Conservation (phyloP, 2,888 invertebrate species). For the Synergus umbraculus region DNA sequence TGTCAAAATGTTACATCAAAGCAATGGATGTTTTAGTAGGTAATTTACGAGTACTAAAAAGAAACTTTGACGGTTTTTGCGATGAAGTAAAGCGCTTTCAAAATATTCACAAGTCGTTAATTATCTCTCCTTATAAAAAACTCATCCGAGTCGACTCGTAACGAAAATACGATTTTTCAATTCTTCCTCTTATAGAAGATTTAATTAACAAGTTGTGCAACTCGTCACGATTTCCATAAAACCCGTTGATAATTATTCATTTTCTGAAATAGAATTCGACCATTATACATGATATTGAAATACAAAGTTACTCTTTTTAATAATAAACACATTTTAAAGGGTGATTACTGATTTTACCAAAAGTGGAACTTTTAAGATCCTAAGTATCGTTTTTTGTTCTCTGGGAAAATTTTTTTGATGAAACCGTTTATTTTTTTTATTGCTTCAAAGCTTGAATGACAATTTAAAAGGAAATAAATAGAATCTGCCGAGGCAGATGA, state of each 20-base stretch:
- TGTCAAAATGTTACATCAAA: not conserved
- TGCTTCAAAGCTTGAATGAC: not conserved
- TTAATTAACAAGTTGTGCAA: not conserved
- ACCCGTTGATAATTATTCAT: not conserved
- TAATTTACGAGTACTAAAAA: not conserved
- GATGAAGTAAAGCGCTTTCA: conserved; percentile 8
- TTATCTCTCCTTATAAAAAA: not conserved
- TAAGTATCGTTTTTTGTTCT: no score
- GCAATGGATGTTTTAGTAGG: not conserved
- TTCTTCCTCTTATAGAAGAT: not conserved
- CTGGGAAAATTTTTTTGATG: not conserved
- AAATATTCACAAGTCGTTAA: not conserved
- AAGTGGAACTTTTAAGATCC: no score
- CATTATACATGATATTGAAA: no score
- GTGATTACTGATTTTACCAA: no score
- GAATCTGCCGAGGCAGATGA: not conserved
- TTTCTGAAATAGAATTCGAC: not conserved
- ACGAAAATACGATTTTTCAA: conserved; percentile 18
- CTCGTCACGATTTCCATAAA: not conserved
- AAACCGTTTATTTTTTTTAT: not conserved
- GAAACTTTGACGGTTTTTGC: conserved; percentile 20
- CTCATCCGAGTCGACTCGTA: not conserved
- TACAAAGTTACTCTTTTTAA: no score
- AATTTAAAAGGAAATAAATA: conserved; percentile 1
- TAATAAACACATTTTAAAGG: no score